A percentile compares a stretch with the other conserved stretches of the same genome.
Conservation (phyloP, 2,113 vertebrate genomes). For the Zosterops hypoxanthus region DNA sequence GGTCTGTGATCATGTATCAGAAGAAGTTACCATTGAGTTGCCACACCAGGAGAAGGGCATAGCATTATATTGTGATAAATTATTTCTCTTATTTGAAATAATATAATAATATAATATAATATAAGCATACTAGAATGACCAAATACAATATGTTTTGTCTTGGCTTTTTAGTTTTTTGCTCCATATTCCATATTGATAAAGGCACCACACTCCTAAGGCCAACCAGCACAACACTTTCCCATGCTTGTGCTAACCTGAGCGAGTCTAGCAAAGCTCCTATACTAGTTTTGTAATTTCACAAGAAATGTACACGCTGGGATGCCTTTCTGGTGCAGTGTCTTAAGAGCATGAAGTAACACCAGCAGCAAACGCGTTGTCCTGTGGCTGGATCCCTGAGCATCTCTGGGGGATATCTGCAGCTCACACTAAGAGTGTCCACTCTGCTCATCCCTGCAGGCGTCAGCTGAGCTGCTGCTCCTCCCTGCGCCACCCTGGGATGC, state of each 20-base stretch:
- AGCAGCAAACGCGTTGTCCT: neutral
- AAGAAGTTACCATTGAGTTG: neutral
- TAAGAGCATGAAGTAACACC: neutral
- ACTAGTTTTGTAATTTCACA: neutral
- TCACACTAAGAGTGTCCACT: fast-evolving
- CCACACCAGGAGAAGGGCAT: neutral
- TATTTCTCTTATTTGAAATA: neutral
- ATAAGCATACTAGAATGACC: neutral
- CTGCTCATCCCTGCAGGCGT: fast-evolving
- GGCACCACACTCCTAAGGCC: neutral
- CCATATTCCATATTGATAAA: neutral
- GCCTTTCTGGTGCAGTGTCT: neutral
- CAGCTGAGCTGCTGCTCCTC: neutral
- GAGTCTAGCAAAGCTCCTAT: neutral
- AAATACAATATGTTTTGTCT: neutral
- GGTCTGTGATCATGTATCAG: neutral
- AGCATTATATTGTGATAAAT: neutral
- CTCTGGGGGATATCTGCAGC: fast-evolving
- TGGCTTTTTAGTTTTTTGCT: neutral
- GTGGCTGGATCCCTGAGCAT: neutral
- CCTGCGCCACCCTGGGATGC: fast-evolving
- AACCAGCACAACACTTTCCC: neutral
- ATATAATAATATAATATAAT: neutral
- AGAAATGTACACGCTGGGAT: fast-evolving
- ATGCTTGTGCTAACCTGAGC: neutral